These are phyloP conservation scores for Leptobrachium leishanense DNA, from an alignment of 2,113 vertebrate genomes.

Conservation along the genomic window DNA sequence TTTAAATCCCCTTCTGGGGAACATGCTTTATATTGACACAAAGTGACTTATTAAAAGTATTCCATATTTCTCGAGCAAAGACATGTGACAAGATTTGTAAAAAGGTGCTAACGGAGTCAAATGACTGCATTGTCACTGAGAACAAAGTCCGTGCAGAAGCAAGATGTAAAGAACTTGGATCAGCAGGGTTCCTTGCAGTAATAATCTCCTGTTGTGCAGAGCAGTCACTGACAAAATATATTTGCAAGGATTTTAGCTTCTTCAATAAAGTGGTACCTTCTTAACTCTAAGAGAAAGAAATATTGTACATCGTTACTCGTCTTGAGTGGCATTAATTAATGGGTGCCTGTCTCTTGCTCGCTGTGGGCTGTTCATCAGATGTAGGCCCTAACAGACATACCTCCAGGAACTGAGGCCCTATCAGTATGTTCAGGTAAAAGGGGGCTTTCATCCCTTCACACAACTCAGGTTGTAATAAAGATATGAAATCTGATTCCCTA, in stretches of 20 bases:
- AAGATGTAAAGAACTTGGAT: not conserved
- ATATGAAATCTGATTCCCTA: constrained; percentile 12
- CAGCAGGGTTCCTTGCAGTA: constrained; percentile 5
- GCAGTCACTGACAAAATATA: constrained; percentile 23
- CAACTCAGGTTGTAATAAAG: constrained; percentile 28
- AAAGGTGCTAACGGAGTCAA: not conserved
- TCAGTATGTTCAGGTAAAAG: constrained; percentile 10
- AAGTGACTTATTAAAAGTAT: too few species aligned
- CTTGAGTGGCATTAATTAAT: constrained; percentile 31
- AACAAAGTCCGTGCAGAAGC: constrained; percentile 24
- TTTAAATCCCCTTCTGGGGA: too few species aligned
- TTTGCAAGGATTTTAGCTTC: constrained; percentile 11
- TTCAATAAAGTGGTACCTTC: constrained; percentile 7
- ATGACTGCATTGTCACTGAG: not conserved
- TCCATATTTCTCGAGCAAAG: too few species aligned
- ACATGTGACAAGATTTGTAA: not conserved
- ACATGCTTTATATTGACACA: too few species aligned
- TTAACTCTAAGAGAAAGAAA: not conserved
- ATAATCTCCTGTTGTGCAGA: constrained; percentile 33
- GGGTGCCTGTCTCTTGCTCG: constrained; percentile 10
- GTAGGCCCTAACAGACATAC: constrained; percentile 22
- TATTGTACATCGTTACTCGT: constrained; percentile 3
- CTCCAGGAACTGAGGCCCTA: constrained; percentile 5
- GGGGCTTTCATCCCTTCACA: constrained; percentile 12
- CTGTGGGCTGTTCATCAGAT: constrained; percentile 23